Percentiles rank a stretch among this genome's conserved stretches.
phyloP scores from a whole-genome alignment of 2,113 vertebrate genomes.

The Pituophis catenifer region DNA sequence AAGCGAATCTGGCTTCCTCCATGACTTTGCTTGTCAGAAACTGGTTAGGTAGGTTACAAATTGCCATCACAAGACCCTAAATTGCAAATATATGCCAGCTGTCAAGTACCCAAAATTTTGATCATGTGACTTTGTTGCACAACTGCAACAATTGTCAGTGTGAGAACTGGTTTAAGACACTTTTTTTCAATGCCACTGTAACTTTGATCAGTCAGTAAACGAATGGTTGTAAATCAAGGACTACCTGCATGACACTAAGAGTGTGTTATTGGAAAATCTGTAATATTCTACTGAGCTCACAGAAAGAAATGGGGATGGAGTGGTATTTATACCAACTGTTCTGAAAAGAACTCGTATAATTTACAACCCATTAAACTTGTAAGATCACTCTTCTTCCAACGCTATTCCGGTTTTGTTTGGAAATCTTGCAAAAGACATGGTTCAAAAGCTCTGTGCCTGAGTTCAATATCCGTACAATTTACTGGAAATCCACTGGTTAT shows the following conservation, averaged over 20 bases:
- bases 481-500: constrained; percentile 64
- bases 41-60: neutral
- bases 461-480: constrained; percentile 53
- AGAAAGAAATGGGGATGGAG: neutral
- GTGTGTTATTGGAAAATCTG: neutral
- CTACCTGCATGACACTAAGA: neutral
- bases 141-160: neutral
- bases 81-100: neutral
- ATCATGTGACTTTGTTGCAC: neutral
- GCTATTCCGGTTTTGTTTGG: neutral
- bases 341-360: constrained; percentile 2
- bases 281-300: neutral
- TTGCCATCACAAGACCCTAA: neutral
- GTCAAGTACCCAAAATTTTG: neutral
- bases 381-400: too few relatives aligned
- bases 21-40: neutral
- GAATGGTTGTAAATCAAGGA: neutral
- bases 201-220: neutral
- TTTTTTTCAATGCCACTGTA: neutral
- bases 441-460: constrained; percentile 40
- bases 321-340: neutral
- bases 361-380: neutral
- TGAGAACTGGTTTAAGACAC: neutral
- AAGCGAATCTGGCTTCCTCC: neutral
- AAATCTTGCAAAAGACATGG: constrained; percentile 25